These are phyloP conservation scores for Zaprionus gabonicus DNA, from an alignment of 1,140 invertebrate genomes.

Conservation along the genomic window DNA sequence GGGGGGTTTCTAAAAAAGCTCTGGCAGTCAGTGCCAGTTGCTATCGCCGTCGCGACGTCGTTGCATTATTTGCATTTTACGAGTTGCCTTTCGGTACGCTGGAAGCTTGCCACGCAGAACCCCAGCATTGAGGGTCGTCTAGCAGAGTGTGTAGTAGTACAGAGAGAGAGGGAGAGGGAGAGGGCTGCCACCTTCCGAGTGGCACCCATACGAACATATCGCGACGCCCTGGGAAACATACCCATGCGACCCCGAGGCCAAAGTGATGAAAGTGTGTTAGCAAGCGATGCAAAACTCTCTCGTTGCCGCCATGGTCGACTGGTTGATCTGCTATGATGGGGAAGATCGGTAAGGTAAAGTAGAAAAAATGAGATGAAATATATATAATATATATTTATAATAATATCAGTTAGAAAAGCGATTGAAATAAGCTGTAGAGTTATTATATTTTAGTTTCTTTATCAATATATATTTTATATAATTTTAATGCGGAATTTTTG, in stretches of 20 bases:
- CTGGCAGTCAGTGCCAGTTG: conserved; percentile 77
- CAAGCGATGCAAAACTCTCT: conserved; percentile 15
- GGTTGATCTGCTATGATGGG: neutral
- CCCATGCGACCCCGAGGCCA: conserved; percentile 41
- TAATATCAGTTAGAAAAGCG: no score
- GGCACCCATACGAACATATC: conserved; percentile 10
- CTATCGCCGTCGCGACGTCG: conserved; percentile 61
- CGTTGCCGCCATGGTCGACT: conserved; percentile 28
- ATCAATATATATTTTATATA: no score
- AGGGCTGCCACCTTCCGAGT: neutral
- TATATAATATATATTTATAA: no score
- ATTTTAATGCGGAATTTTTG: no score
- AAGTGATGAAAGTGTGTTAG: conserved; percentile 62
- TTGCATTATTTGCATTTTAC: conserved; percentile 82
- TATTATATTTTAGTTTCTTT: no score
- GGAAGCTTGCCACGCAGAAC: conserved; percentile 65
- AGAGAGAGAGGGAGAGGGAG: neutral
- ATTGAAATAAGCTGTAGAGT: no score
- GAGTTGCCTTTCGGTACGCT: conserved; percentile 67
- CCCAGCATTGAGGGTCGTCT: conserved; percentile 13
- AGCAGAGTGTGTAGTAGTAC: neutral
- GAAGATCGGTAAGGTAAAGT: neutral
- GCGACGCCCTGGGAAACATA: conserved; percentile 36
- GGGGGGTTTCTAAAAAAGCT: conserved; percentile 33
- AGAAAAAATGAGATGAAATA: fast-evolving